A percentile compares a stretch with the other conserved stretches of the same genome.
phyloP scores from a whole-genome alignment of 2,888 invertebrate genomes.

The Monochamus alternatus region DNA sequence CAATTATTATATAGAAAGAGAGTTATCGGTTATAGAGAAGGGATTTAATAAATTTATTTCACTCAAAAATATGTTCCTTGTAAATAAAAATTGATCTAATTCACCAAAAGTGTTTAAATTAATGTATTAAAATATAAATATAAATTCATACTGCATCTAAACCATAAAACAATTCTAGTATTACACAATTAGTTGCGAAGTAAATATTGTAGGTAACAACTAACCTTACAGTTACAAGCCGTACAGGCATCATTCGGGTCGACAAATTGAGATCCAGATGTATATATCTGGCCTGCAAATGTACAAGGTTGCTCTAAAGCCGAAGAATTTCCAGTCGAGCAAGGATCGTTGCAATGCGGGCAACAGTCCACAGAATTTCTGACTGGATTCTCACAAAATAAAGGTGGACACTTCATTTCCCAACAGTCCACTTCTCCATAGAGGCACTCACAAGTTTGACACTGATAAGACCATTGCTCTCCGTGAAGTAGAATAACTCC shows the following conservation, averaged over 20 bases:
- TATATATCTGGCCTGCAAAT: slow-evolving; percentile 75
- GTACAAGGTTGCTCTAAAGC: slow-evolving; percentile 74
- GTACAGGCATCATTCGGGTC: slow-evolving; percentile 79
- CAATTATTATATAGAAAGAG: no score
- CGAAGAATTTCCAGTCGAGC: slow-evolving; percentile 63
- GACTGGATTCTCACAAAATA: slow-evolving; percentile 77
- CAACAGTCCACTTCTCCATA: slow-evolving; percentile 89
- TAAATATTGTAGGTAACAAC: slow-evolving; percentile 56
- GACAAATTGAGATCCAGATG: slow-evolving; percentile 75
- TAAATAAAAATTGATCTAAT: no score
- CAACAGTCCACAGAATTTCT: slow-evolving; percentile 81
- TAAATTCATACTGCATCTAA: background rate
- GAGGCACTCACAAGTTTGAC: slow-evolving; percentile 94
- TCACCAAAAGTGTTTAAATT: no score
- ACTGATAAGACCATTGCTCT: slow-evolving; percentile 92
- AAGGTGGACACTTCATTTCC: slow-evolving; percentile 87
- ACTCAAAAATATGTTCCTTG: no score
- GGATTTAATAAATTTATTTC: no score
- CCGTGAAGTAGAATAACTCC: slow-evolving; percentile 85
- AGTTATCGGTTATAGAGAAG: no score
- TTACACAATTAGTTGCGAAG: slow-evolving; percentile 50
- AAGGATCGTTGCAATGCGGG: slow-evolving; percentile 78
- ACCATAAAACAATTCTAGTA: slow-evolving; percentile 61
- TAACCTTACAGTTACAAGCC: slow-evolving; percentile 84
- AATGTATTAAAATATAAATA: no score